A percentile compares a stretch with the other conserved stretches of the same genome.
Conservation (phyloP, 2,888 invertebrate genomes). For the Helleia helle region DNA sequence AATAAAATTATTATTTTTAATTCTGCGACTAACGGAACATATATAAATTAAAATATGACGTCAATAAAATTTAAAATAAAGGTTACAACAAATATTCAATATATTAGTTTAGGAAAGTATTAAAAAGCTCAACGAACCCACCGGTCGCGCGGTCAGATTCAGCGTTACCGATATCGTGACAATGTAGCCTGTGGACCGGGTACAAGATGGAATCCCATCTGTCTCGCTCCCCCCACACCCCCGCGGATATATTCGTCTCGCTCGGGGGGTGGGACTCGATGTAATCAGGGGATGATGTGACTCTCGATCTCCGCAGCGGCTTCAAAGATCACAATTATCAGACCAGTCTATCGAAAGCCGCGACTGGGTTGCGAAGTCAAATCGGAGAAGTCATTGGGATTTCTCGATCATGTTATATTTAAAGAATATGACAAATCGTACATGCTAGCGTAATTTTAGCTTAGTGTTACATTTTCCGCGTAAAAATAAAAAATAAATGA, state of each 20-base stretch:
- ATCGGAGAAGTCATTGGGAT: slow-evolving; percentile 39
- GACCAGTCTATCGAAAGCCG: slow-evolving; percentile 72
- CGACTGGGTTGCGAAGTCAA: slow-evolving; percentile 61
- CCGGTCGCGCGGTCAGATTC: slow-evolving; percentile 31
- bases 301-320: slow-evolving; percentile 69
- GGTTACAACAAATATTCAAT: no score
- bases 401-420: slow-evolving; percentile 11
- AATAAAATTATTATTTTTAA: no score
- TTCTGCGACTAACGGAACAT: no score
- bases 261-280: slow-evolving; percentile 68
- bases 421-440: background rate
- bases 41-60: no score
- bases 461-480: background rate
- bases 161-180: slow-evolving; percentile 58
- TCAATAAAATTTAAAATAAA: no score
- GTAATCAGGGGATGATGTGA: slow-evolving; percentile 75
- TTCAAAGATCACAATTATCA: slow-evolving; percentile 73
- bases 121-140: slow-evolving; percentile 1
- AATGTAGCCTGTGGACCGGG: slow-evolving; percentile 72
- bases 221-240: slow-evolving; percentile 37
- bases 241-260: slow-evolving; percentile 30
- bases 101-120: slow-evolving; percentile 9
- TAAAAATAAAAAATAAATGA: background rate
- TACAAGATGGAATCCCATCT: slow-evolving; percentile 77
- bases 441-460: background rate